A percentile compares a stretch with the other conserved stretches of the same genome.
These are phyloP conservation scores for Chaetodon auriga DNA, from an alignment of 2,113 vertebrate genomes.

Conservation along the genomic window DNA sequence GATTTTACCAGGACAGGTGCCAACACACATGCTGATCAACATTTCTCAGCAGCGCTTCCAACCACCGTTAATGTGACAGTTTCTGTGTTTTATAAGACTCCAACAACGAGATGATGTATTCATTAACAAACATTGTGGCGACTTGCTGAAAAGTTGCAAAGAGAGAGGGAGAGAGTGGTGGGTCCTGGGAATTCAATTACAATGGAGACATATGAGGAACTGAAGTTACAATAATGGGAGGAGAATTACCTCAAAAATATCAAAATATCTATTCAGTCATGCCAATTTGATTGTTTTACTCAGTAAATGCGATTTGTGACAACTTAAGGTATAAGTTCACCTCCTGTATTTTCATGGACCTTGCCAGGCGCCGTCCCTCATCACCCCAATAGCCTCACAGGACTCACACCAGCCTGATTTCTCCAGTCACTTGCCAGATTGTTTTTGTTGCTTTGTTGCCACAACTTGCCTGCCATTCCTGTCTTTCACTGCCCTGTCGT, in stretches of 20 bases:
- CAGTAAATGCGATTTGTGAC: no score
- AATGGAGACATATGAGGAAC: neutral
- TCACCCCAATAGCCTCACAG: neutral
- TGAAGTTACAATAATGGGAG: neutral
- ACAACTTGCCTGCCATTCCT: neutral
- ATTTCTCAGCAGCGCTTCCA: slow-evolving; percentile 48
- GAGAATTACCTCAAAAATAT: no score
- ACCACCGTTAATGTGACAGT: slow-evolving; percentile 50
- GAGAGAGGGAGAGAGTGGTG: no score
- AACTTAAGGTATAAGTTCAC: no score
- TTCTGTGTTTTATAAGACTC: slow-evolving; percentile 58
- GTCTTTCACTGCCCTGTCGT: neutral
- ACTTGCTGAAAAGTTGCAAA: neutral
- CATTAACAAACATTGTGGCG: slow-evolving; percentile 15
- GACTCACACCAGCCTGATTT: neutral
- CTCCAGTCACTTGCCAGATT: neutral
- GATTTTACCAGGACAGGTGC: slow-evolving; percentile 52
- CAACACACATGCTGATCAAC: slow-evolving; percentile 60
- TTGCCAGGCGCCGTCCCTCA: neutral
- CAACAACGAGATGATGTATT: slow-evolving; percentile 51
- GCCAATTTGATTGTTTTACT: no score
- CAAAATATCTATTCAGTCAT: no score
- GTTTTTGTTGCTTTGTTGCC: neutral
- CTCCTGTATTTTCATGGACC: no score
- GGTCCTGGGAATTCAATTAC: neutral